These are phyloP conservation scores for Acrocephalus scirpaceus DNA, from an alignment of 2,797 vertebrate species.

Conservation along the genomic window DNA sequence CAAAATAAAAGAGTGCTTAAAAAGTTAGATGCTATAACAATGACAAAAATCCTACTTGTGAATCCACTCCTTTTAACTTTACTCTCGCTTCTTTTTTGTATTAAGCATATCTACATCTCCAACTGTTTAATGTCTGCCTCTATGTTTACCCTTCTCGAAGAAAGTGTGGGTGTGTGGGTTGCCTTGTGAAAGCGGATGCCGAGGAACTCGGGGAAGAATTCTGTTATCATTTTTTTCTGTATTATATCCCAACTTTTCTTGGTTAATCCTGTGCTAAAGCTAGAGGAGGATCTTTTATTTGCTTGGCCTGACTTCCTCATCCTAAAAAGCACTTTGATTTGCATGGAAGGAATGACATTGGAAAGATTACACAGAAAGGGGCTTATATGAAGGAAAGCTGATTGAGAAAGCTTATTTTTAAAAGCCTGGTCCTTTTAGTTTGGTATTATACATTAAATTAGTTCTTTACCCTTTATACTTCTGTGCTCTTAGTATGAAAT, in stretches of 20 bases:
- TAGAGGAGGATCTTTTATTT: slow-evolving; percentile 16
- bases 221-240: background rate
- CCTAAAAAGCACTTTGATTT: slow-evolving; percentile 41
- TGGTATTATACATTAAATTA: slow-evolving; percentile 19
- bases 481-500: background rate
- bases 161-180: background rate
- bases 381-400: slow-evolving; percentile 36
- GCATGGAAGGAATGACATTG: slow-evolving; percentile 10
- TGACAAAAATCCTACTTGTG: slow-evolving; percentile 12
- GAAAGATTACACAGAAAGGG: slow-evolving; percentile 35
- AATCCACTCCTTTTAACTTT: background rate
- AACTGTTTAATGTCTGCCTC: slow-evolving; percentile 1
- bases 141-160: background rate
- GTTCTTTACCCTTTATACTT: slow-evolving; percentile 17
- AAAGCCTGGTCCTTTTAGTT: slow-evolving; percentile 6
- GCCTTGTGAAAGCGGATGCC: background rate
- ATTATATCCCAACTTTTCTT: background rate
- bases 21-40: background rate
- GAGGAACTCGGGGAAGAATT: background rate
- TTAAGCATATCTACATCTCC: background rate
- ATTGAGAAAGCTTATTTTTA: slow-evolving; percentile 24
- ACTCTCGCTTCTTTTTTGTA: background rate
- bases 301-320: background rate
- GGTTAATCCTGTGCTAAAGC: slow-evolving; percentile 14
- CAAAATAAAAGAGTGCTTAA: background rate